Evolutionary conservation across 2,888 invertebrate species (phyloP).

Genomic region (Agriopis aurantiaria): DNA sequence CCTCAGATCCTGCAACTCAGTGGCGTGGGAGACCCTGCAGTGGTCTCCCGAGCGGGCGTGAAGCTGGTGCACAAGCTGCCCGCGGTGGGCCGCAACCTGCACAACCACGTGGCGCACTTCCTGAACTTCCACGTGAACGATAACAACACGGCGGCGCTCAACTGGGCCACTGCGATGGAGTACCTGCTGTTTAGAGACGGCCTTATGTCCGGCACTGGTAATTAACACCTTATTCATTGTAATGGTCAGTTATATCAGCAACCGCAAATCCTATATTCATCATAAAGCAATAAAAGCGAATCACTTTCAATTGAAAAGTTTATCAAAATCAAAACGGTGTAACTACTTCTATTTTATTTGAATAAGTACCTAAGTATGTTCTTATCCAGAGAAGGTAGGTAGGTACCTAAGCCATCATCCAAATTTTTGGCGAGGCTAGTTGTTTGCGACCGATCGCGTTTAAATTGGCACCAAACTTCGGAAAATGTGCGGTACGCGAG

Average conservation of each 20-base stretch:
- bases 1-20: constrained; percentile 97
- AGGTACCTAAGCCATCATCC: no score
- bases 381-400: no score
- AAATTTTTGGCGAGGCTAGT: no score
- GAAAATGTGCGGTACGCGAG: no score
- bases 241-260: background rate
- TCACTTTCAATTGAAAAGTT: no score
- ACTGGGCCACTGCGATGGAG: constrained; percentile 97
- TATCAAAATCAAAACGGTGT: no score
- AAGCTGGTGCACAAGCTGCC: constrained; percentile 90
- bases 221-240: constrained; percentile 19
- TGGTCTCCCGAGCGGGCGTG: constrained; percentile 88
- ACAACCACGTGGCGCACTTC: constrained; percentile 94
- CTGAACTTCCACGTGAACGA: constrained; percentile 93
- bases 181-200: constrained; percentile 95
- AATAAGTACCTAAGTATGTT: no score
- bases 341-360: no score
- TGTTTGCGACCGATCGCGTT: no score
- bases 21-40: constrained; percentile 93
- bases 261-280: background rate
- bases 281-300: no score
- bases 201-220: constrained; percentile 95
- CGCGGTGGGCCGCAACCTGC: constrained; percentile 94
- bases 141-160: constrained; percentile 93
- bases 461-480: no score